Conservation (phyloP, 2,888 invertebrate species). For the Troides helena region DNA sequence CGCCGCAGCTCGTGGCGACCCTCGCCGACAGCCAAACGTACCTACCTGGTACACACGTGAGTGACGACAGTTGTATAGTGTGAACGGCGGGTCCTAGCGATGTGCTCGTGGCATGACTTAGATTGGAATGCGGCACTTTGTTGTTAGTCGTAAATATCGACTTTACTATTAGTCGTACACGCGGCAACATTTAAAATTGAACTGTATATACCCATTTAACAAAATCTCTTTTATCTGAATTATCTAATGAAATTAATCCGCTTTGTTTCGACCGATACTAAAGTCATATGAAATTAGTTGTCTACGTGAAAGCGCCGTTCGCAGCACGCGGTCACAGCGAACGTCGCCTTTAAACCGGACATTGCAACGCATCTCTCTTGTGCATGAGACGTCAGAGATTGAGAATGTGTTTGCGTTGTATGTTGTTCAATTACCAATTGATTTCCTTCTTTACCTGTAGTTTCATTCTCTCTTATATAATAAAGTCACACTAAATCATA, state of each 20-base stretch:
- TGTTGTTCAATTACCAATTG: too few species aligned
- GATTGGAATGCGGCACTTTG: constrained; percentile 19
- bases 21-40: too few species aligned
- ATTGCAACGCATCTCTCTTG: constrained; percentile 5
- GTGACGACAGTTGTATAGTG: neutral
- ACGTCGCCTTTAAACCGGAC: constrained; percentile 4
- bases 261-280: constrained; percentile 8
- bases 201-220: too few species aligned
- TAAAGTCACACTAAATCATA: too few species aligned
- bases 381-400: constrained; percentile 21
- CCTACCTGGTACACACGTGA: neutral
- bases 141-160: constrained; percentile 9
- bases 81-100: constrained; percentile 7
- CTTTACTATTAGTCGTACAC: neutral
- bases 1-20: neutral
- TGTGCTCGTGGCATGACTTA: constrained; percentile 28
- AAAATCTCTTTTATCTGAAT: too few species aligned
- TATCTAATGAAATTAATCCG: too few species aligned
- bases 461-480: too few species aligned
- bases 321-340: too few species aligned
- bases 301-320: neutral
- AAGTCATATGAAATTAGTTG: neutral
- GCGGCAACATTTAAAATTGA: too few species aligned
- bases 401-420: constrained; percentile 13
- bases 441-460: too few species aligned